A percentile compares a stretch with the other conserved stretches of the same genome.
Conservation (phyloP, 2,113 vertebrate genomes). For the Ploceus nigricollis region DNA sequence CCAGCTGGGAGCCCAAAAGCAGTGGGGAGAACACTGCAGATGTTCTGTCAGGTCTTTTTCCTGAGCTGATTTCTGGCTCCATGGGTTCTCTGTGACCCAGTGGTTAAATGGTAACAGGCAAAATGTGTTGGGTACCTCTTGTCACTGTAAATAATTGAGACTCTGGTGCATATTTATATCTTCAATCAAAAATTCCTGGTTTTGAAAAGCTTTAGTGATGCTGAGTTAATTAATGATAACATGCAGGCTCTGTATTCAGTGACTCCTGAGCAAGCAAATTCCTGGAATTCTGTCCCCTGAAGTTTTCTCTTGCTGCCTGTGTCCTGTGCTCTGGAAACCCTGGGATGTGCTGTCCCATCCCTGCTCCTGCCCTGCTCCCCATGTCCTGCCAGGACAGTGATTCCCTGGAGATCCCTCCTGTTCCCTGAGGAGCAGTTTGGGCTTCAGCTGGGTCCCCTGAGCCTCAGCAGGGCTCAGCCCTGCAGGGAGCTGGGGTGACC, state of each 20-base stretch:
- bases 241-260: not conserved
- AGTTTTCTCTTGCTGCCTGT: not conserved
- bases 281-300: not conserved
- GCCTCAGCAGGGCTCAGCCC: too few species aligned
- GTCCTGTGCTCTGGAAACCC: not conserved
- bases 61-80: not conserved
- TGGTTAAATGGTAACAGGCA: not conserved
- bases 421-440: not conserved
- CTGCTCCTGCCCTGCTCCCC: not conserved
- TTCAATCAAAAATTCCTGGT: not conserved
- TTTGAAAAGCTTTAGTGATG: not conserved
- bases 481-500: too few species aligned
- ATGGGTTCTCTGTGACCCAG: fast-evolving
- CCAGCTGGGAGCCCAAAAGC: not conserved
- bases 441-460: too few species aligned
- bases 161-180: not conserved
- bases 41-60: not conserved
- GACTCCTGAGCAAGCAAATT: not conserved
- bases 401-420: not conserved
- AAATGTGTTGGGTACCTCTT: not conserved
- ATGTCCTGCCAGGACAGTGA: too few species aligned
- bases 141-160: not conserved
- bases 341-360: too few species aligned
- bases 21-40: not conserved
- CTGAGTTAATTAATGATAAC: not conserved